Percentiles rank a stretch among this genome's conserved stretches.
These are phyloP conservation scores for Drosophila mojavensis DNA, from an alignment of 1,140 invertebrate genomes.

Conservation along the genomic window DNA sequence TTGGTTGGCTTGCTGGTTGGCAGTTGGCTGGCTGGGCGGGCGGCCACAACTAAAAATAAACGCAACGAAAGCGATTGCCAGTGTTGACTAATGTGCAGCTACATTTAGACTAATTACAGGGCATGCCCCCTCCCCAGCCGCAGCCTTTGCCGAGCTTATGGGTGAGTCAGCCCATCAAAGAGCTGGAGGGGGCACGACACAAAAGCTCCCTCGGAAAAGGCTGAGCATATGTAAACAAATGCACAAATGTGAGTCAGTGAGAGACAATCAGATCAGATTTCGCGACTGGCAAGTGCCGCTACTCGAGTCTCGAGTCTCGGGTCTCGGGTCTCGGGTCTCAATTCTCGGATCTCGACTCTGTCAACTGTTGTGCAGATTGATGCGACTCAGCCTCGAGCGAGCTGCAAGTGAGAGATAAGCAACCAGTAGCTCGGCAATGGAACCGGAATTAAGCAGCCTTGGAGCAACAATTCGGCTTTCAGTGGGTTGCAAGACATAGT, in stretches of 20 bases:
- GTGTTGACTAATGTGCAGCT: constrained; percentile 45
- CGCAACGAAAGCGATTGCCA: constrained; percentile 34
- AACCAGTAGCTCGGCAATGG: constrained; percentile 27
- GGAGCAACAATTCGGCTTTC: constrained; percentile 30
- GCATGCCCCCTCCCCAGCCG: constrained; percentile 2
- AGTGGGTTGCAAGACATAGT: constrained; percentile 6
- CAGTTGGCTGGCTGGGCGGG: no score
- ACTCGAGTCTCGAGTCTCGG: background rate
- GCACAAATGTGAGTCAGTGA: constrained; percentile 49
- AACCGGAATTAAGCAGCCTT: constrained; percentile 35
- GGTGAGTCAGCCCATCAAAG: constrained; percentile 42
- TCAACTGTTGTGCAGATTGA: constrained; percentile 44
- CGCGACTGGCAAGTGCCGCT: constrained; percentile 44
- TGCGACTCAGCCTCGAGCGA: constrained; percentile 10
- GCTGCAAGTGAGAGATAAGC: constrained; percentile 28
- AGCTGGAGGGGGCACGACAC: background rate
- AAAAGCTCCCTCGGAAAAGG: constrained; percentile 20
- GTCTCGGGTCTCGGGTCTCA: background rate
- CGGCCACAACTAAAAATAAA: constrained; percentile 26
- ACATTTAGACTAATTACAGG: constrained; percentile 51
- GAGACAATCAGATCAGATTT: constrained; percentile 55
- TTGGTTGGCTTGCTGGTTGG: no score
- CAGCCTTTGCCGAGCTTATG: constrained; percentile 9
- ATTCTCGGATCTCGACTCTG: background rate
- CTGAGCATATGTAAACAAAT: constrained; percentile 44